Evolutionary conservation across 2,797 vertebrate species (phyloP), one percentile per base, ranked within the genome.

Genomic region (Sebastes matsubarae): DNA sequence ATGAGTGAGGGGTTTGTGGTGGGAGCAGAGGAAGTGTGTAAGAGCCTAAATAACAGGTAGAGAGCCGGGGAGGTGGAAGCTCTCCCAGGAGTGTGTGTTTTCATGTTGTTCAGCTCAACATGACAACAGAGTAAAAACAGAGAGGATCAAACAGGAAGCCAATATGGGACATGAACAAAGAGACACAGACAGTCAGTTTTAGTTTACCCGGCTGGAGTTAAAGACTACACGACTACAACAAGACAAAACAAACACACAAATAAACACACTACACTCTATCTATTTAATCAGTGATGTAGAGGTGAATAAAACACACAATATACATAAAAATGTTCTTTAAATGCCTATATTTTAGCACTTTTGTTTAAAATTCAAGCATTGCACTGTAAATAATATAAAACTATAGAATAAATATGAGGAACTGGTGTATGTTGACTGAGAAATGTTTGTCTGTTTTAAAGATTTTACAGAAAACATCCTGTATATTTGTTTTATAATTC

Each of bases 51-150:
- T 52, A 52, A 52, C 74, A 88, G 84, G 68, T 81, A 84, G 50
- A 68, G 67, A 71, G 72, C 46, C 18, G 55, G 77, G 60, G 50
- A 78, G 68, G 73, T 67, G 38, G 36, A 80, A 70, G 38, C 25
- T 82, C 59, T 88, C 91, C 85, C 82, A 69, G 22, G 84, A 16
- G 46, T 66, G 71, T 67, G 77, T 70, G 78, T 90, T 84, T 88
- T 82, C 71, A 82, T 88, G 82, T 87, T 93, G 84, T 87, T 90
- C 66, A 50, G 66, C 82, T 87, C 82, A 66, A 89, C 79, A 79
- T 13, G 69, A 92, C 78, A 86, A 87, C 88, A 85, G 79, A 87
- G 65, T 14, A 1, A 81, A 84, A 91, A 81, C 72, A 77, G 34
- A 68, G 72, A 4, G 13, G 77, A 92, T 93, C 89, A 92, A 88